Evolutionary conservation across 1,140 invertebrate genomes (phyloP).

Genomic region (Pectinophora gossypiella): DNA sequence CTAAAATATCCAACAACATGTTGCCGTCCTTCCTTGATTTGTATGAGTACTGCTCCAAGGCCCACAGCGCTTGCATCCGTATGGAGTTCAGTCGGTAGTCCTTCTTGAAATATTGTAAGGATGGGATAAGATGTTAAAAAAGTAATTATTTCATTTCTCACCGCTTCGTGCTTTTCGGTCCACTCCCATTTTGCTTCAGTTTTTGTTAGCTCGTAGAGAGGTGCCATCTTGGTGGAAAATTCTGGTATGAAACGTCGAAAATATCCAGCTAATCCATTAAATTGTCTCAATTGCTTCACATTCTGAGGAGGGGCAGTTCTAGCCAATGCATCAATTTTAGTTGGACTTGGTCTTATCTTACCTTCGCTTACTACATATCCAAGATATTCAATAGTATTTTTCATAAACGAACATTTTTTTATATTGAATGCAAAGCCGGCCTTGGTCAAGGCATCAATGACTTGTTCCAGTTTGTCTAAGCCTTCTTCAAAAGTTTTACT

Average conservation of each 20-base stretch:
- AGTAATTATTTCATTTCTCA: background rate
- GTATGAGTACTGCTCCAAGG: background rate
- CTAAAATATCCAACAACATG: background rate
- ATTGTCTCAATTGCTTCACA: slow-evolving; percentile 20
- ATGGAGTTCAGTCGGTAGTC: slow-evolving; percentile 17
- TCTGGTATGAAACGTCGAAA: slow-evolving; percentile 53
- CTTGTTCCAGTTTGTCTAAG: background rate
- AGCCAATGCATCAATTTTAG: slow-evolving; percentile 7
- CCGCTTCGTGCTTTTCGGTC: slow-evolving; percentile 13
- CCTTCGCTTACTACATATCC: slow-evolving; percentile 14
- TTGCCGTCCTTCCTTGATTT: background rate
- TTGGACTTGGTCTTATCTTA: slow-evolving; percentile 12
- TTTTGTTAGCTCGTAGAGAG: slow-evolving; percentile 12
- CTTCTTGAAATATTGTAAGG: slow-evolving; percentile 36
- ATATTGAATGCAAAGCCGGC: slow-evolving; percentile 21
- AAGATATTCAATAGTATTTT: slow-evolving; percentile 24
- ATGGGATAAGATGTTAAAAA: slow-evolving; percentile 18
- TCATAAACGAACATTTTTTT: slow-evolving; percentile 22
- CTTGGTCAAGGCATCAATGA: slow-evolving; percentile 11
- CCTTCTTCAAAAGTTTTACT: slow-evolving; percentile 34
- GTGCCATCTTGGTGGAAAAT: slow-evolving; percentile 44
- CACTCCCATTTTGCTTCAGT: slow-evolving; percentile 5
- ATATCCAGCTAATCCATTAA: too few relatives aligned
- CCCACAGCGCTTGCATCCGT: slow-evolving; percentile 14
- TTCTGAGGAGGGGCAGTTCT: slow-evolving; percentile 11